Conservation (phyloP, 2,113 vertebrate species). For the Caloenas nicobarica region DNA sequence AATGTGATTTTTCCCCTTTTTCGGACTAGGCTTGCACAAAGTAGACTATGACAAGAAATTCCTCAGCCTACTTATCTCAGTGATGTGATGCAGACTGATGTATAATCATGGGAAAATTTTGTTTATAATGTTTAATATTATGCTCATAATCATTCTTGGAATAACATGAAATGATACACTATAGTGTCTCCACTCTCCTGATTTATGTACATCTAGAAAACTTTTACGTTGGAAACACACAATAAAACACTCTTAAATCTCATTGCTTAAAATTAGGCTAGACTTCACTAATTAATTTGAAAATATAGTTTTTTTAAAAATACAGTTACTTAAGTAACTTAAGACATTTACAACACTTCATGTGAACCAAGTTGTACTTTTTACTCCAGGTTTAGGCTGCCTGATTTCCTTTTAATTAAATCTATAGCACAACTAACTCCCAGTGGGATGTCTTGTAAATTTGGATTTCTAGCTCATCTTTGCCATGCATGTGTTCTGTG, state of each 20-base stretch:
- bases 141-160: background rate
- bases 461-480: background rate
- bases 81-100: background rate
- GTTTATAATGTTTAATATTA: background rate
- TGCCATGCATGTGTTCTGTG: background rate
- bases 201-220: background rate
- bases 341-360: background rate
- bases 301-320: background rate
- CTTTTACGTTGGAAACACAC: background rate
- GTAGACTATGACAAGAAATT: background rate
- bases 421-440: background rate
- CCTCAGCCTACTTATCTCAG: background rate
- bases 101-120: background rate
- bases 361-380: background rate
- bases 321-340: background rate
- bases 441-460: background rate
- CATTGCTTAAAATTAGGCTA: background rate
- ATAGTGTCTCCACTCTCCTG: background rate
- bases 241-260: background rate
- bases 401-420: background rate
- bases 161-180: background rate
- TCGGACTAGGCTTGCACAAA: background rate
- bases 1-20: background rate
- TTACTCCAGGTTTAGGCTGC: background rate
- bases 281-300: background rate